Conservation (phyloP, 2,888 invertebrate genomes). For the Volucella bombylans region DNA sequence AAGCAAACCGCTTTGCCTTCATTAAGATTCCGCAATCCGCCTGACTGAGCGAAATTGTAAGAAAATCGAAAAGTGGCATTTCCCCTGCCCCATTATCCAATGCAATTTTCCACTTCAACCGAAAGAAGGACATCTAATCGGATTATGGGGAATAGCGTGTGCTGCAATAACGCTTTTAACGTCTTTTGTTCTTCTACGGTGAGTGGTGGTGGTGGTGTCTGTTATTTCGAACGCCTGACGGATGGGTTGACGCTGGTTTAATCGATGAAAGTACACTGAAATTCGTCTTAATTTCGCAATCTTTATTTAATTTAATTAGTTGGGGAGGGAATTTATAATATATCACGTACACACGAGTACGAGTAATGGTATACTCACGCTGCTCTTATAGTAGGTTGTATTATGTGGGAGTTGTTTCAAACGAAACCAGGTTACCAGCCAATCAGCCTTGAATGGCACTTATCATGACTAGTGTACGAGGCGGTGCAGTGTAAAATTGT, state of each 20-base stretch:
- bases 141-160: slow-evolving; percentile 57
- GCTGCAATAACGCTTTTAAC: slow-evolving; percentile 18
- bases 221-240: no score
- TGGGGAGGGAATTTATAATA: background rate
- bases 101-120: slow-evolving; percentile 59
- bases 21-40: background rate
- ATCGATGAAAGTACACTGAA: slow-evolving; percentile 16
- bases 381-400: no score
- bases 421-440: no score
- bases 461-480: no score
- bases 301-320: slow-evolving; percentile 11
- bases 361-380: no score
- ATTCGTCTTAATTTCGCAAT: background rate
- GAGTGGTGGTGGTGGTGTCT: no score
- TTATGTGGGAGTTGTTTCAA: no score
- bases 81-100: slow-evolving; percentile 23
- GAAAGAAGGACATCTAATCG: slow-evolving; percentile 54
- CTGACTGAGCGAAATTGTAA: slow-evolving; percentile 20
- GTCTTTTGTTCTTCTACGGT: background rate
- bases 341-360: no score
- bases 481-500: no score
- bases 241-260: background rate
- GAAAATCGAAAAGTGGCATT: background rate
- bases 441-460: no score
- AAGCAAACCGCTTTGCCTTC: background rate